Base-by-base conservation (phyloP, 2,113 vertebrate species). In the Camelus bactrianus region DNA sequence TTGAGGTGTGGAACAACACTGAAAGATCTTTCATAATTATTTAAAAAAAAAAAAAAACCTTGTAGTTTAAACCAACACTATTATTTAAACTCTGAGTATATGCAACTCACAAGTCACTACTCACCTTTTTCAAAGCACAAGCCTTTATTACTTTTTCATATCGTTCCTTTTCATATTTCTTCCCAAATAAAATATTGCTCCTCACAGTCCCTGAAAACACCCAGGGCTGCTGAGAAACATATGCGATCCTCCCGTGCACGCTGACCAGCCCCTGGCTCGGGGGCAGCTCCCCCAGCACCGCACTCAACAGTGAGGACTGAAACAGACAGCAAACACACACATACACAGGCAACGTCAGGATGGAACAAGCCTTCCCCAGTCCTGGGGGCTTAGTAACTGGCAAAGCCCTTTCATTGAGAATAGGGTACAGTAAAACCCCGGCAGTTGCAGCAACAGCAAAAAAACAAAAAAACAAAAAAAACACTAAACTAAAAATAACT, bases 131-230 rank as follows among this genome's bases (percentile, higher is more conserved):
- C 92, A 99, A 99, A 77, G 99, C 99, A 76, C 99, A 99, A 48
- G 98, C 99, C 98, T 98, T 98, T 72, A 99, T 98, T 50, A 99
- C 99, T 92, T 98, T 98, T 67, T 99, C 99, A 0, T 99, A 99
- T 86, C 99, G 99, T 96, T 99, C 98, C 72, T 98, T 99, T 94
- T 99, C 98, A 46, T 99, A 99, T 89, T 98, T 98, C 95, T 99
- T 99, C 90, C 99, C 99, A 97, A 99, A 99, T n/a, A 99, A 98
- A 97, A 99, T 99, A 97, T 99, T 99, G 98, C 99, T 99, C 85
- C 99, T 99, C 80, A 99, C 99, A 4, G 99, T 99, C 17, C 99
- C 99, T 11, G 99, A 98, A 97, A 99, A 99, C 80, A 99, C 99
- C 99, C 99, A 99, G 30, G 99, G 99, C 97, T 99, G 99, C 98